These are phyloP conservation scores for Eptesicus fuscus DNA, from an alignment of 2,113 vertebrate genomes.

Conservation along the genomic window DNA sequence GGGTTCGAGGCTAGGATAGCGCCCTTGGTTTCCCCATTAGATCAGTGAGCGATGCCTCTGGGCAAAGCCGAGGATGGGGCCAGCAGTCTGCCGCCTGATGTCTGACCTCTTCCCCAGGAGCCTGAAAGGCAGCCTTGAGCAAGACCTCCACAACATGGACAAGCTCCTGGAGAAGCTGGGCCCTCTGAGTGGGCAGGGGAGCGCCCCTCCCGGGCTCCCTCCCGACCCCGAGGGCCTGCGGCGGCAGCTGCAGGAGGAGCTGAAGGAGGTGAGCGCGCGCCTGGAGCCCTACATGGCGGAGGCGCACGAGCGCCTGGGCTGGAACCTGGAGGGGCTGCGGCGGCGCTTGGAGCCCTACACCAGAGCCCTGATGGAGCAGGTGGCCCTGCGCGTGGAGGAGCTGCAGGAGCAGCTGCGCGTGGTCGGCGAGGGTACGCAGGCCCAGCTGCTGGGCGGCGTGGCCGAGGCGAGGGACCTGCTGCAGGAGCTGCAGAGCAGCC, in stretches of 20 bases:
- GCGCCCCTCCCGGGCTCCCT: constrained; percentile 67
- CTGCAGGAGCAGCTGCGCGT: constrained; percentile 82
- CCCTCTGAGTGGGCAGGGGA: constrained; percentile 68
- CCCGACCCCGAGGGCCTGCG: constrained; percentile 80
- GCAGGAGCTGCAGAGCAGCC: constrained; percentile 70
- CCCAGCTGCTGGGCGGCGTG: constrained; percentile 63
- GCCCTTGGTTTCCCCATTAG: not conserved
- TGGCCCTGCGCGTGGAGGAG: constrained; percentile 81
- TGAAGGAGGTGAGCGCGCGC: constrained; percentile 83
- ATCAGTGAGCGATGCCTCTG: not conserved
- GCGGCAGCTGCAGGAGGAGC: constrained; percentile 83
- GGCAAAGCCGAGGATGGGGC: not conserved
- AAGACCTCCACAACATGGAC: constrained; percentile 76
- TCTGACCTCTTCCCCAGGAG: constrained; percentile 50
- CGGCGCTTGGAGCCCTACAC: constrained; percentile 76
- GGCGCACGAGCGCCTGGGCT: constrained; percentile 69
- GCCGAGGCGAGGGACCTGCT: constrained; percentile 77
- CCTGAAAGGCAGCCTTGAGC: constrained; percentile 84
- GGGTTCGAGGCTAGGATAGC: not conserved
- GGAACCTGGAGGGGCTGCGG: constrained; percentile 74
- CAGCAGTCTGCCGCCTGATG: not conserved
- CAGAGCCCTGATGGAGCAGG: constrained; percentile 82
- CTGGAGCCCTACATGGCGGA: constrained; percentile 83
- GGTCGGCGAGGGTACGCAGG: constrained; percentile 69
- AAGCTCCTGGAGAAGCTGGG: constrained; percentile 75